phyloP scores from a whole-genome alignment of 1,140 invertebrate genomes.

The Drosophila serrata region DNA sequence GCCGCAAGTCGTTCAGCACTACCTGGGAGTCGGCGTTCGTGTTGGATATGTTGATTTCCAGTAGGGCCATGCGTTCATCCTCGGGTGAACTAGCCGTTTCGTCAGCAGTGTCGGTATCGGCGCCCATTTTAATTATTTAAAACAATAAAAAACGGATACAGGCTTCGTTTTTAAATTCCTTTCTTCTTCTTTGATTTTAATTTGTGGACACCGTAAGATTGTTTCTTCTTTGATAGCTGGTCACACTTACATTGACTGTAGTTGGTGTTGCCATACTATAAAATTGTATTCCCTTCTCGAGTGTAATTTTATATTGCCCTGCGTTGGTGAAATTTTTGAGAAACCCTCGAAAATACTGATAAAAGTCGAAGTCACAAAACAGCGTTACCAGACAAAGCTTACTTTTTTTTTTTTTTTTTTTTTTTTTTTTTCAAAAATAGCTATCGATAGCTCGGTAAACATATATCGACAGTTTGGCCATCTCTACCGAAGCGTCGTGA shows the following conservation, averaged over 20 bases:
- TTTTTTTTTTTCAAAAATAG: not conserved
- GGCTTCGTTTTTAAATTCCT: not conserved
- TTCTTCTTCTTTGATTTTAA: too few species aligned
- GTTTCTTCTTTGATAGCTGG: too few species aligned
- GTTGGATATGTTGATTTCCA: slow-evolving; percentile 52
- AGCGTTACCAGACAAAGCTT: too few species aligned
- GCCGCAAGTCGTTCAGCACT: slow-evolving; percentile 67
- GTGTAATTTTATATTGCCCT: too few species aligned
- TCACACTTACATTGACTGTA: too few species aligned
- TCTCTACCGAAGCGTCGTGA: slow-evolving; percentile 51
- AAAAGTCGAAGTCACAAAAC: too few species aligned
- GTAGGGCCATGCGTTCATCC: not conserved
- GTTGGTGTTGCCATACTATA: too few species aligned
- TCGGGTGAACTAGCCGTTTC: not conserved
- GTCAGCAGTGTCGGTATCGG: not conserved
- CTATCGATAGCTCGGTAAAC: not conserved
- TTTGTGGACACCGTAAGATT: too few species aligned
- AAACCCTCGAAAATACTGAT: too few species aligned
- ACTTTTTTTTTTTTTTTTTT: too few species aligned
- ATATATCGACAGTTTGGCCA: slow-evolving; percentile 1
- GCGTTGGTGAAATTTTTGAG: too few species aligned
- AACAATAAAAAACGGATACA: not conserved
- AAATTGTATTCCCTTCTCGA: too few species aligned
- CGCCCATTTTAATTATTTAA: slow-evolving; percentile 23
- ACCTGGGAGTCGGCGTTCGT: slow-evolving; percentile 37